These are phyloP conservation scores for Drosophila saltans DNA, from an alignment of 1,140 invertebrate genomes.

Conservation along the genomic window DNA sequence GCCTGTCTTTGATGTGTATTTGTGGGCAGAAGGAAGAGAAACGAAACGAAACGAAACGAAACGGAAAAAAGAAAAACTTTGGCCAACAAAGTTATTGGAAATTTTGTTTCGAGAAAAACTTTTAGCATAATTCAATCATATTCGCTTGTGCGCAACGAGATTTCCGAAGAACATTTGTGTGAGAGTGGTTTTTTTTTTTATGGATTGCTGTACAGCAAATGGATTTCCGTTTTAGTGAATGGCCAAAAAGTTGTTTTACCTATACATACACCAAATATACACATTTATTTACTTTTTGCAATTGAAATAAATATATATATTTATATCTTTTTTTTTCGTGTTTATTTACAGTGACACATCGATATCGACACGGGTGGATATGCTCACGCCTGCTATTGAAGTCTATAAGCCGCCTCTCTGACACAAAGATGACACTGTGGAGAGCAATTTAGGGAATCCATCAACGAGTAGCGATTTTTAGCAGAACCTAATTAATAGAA, in stretches of 20 bases:
- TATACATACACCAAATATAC: background rate
- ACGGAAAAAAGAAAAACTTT: background rate
- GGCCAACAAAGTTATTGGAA: conserved; percentile 55
- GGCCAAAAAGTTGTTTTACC: background rate
- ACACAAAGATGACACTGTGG: conserved; percentile 87
- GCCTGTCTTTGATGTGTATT: conserved; percentile 32
- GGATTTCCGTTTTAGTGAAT: conserved; percentile 10
- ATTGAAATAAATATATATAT: background rate
- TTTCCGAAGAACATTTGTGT: conserved; percentile 38
- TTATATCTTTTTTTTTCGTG: conserved; percentile 7
- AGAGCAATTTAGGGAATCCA: conserved; percentile 85
- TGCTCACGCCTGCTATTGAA: conserved; percentile 85
- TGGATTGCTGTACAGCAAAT: conserved; percentile 15
- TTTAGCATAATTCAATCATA: conserved; percentile 60
- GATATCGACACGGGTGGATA: conserved; percentile 86
- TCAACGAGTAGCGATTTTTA: conserved; percentile 83
- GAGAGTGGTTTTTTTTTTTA: background rate
- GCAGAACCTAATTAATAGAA: conserved; percentile 70
- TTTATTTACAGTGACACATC: conserved; percentile 85
- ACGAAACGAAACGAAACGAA: background rate
- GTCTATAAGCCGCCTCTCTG: conserved; percentile 86
- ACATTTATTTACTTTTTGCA: background rate
- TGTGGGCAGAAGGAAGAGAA: background rate
- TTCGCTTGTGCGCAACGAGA: conserved; percentile 39
- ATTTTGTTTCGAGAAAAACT: conserved; percentile 51